phyloP scores from a whole-genome alignment of 2,113 vertebrate species.

The Seriola aureovittata region DNA sequence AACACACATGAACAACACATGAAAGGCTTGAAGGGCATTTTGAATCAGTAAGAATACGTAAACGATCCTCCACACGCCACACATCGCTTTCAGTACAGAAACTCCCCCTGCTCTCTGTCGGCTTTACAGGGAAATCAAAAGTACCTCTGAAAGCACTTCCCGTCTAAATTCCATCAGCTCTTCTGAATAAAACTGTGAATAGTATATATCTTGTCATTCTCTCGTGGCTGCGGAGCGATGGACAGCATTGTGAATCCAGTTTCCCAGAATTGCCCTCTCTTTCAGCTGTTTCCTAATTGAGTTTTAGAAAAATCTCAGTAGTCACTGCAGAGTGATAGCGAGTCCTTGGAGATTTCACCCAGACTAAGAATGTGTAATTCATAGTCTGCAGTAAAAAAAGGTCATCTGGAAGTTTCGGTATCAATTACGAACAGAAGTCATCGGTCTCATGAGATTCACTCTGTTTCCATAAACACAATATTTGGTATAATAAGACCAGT shows the following conservation, averaged over 20 bases:
- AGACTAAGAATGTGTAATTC: conserved; percentile 52
- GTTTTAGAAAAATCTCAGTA: conserved; percentile 55
- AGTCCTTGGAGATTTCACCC: conserved; percentile 51
- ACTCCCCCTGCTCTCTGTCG: background rate
- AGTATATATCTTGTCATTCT: conserved; percentile 19
- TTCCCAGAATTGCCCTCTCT: conserved; percentile 32
- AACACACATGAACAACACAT: background rate
- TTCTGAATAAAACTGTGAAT: conserved; percentile 35
- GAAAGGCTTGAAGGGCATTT: background rate
- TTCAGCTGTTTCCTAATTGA: conserved; percentile 67
- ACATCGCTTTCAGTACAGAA: background rate
- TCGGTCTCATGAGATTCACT: conserved; percentile 35
- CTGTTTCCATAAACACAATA: conserved; percentile 63
- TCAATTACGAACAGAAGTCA: conserved; percentile 69
- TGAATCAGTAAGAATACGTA: background rate
- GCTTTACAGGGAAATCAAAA: conserved; percentile 22
- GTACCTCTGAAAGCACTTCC: background rate
- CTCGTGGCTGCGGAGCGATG: conserved; percentile 5
- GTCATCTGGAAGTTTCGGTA: conserved; percentile 68
- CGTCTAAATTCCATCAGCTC: conserved; percentile 28
- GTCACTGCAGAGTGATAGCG: conserved; percentile 43
- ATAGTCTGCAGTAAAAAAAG: conserved; percentile 72
- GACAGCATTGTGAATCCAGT: conserved; percentile 40
- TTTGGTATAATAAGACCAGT: conserved; percentile 36
- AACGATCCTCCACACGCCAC: conserved; percentile 17